Percentiles rank a stretch among this genome's conserved stretches.
phyloP scores from a whole-genome alignment of 2,797 vertebrate genomes.

The Argyrosomus regius region DNA sequence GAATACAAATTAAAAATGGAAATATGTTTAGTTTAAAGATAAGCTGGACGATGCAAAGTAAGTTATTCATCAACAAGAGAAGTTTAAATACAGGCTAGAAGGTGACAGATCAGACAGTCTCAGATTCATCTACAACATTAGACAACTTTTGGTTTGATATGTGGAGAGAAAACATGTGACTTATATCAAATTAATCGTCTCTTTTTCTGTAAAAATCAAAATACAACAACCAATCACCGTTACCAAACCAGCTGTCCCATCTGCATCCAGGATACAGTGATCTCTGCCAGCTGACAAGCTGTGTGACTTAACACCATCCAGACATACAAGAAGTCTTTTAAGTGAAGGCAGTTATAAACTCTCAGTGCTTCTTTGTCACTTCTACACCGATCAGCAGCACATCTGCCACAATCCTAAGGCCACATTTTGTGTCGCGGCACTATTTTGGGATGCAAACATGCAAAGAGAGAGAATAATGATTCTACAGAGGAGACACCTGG shows the following conservation, averaged over 20 bases:
- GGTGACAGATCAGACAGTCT: neutral
- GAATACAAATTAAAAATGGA: neutral
- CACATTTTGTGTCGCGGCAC: slow-evolving; percentile 13
- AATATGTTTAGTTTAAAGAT: neutral
- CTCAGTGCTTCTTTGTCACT: slow-evolving; percentile 22
- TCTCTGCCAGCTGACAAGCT: slow-evolving; percentile 4
- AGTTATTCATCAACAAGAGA: neutral
- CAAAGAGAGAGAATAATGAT: slow-evolving; percentile 31
- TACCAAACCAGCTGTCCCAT: slow-evolving; percentile 13
- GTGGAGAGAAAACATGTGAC: neutral
- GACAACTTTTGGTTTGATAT: neutral
- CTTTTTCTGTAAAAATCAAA: neutral
- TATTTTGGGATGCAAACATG: slow-evolving; percentile 42
- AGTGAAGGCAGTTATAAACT: slow-evolving; percentile 10
- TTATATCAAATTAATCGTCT: neutral
- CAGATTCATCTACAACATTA: no score
- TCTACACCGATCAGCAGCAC: slow-evolving; percentile 32
- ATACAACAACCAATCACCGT: neutral
- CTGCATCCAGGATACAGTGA: neutral
- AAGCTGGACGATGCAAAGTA: no score
- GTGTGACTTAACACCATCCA: neutral
- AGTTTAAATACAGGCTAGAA: neutral
- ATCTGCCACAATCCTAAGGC: slow-evolving; percentile 40
- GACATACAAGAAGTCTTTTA: slow-evolving; percentile 26
- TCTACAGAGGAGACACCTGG: slow-evolving; percentile 35